Evolutionary conservation across 1,140 invertebrate genomes (phyloP).

Genomic region (Drosophila lowei): DNA sequence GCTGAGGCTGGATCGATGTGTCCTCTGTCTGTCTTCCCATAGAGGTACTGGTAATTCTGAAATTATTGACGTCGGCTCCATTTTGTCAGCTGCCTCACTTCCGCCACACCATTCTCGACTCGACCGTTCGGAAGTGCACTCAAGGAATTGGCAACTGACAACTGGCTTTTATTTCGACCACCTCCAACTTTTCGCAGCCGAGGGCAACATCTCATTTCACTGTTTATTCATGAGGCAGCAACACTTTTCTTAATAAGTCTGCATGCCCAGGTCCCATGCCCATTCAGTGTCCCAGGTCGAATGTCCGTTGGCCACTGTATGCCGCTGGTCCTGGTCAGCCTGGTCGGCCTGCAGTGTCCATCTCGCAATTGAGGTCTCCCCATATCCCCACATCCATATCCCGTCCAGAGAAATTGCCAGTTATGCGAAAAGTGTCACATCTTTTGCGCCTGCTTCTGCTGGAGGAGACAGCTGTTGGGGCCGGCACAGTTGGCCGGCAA

Average conservation of each 20-base stretch:
- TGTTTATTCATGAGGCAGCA: conserved; percentile 53
- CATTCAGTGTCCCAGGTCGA: conserved; percentile 29
- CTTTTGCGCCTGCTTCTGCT: conserved; percentile 15
- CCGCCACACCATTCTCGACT: not conserved
- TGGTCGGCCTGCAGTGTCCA: conserved; percentile 26
- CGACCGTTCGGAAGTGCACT: conserved; percentile 31
- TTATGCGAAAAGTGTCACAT: conserved; percentile 61
- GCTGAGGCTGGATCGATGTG: conserved; percentile 5
- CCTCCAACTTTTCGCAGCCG: conserved; percentile 8
- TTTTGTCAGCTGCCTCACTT: conserved; percentile 29
- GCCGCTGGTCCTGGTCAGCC: not conserved
- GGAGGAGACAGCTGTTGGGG: conserved; percentile 42
- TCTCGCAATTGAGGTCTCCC: conserved; percentile 47
- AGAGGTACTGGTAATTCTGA: conserved; percentile 10
- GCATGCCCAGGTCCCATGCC: conserved; percentile 10
- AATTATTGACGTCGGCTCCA: conserved; percentile 12
- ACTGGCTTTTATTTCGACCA: conserved; percentile 38
- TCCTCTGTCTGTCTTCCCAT: not conserved
- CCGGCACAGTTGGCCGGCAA: conserved; percentile 19
- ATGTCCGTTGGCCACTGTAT: conserved; percentile 7
- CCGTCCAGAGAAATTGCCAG: conserved; percentile 38
- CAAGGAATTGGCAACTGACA: conserved; percentile 46
- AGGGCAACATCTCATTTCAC: conserved; percentile 40
- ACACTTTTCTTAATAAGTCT: conserved; percentile 55
- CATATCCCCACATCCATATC: conserved; percentile 18